A percentile compares a stretch with the other conserved stretches of the same genome.
These are phyloP conservation scores for Halictus ligatus DNA, from an alignment of 2,888 invertebrate genomes.

Conservation along the genomic window DNA sequence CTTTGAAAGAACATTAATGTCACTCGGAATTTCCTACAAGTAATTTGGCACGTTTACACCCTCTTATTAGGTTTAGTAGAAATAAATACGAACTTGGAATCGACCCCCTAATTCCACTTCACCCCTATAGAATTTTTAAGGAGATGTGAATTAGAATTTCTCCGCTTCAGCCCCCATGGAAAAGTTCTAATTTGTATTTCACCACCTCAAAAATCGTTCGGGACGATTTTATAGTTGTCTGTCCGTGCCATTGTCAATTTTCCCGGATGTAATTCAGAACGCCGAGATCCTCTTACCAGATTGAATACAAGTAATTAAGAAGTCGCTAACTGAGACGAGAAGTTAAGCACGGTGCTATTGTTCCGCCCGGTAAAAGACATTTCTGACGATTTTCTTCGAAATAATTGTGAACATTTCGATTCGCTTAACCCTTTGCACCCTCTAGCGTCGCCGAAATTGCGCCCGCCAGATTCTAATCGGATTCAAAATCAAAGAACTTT, in stretches of 20 bases:
- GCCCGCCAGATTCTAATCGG: no score
- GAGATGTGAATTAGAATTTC: no score
- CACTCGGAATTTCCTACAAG: no score
- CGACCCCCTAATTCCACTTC: neutral
- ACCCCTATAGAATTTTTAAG: neutral
- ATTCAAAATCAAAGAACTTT: no score
- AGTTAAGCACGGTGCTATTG: neutral
- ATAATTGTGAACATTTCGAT: neutral
- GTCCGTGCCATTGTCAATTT: neutral
- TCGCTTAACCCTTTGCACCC: no score
- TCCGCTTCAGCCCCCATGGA: no score
- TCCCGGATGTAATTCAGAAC: neutral
- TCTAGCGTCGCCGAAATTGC: no score
- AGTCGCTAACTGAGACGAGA: neutral
- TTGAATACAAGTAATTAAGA: neutral
- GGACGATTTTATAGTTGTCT: neutral
- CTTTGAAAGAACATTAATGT: neutral
- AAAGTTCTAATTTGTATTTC: neutral
- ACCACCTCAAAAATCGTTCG: neutral
- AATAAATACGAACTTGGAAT: no score
- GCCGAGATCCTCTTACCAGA: neutral
- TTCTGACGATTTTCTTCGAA: neutral
- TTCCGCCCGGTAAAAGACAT: neutral
- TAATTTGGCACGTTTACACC: no score
- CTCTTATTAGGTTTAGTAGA: no score